These are phyloP conservation scores for Sander lucioperca DNA, from an alignment of 2,113 vertebrate species.

Conservation along the genomic window DNA sequence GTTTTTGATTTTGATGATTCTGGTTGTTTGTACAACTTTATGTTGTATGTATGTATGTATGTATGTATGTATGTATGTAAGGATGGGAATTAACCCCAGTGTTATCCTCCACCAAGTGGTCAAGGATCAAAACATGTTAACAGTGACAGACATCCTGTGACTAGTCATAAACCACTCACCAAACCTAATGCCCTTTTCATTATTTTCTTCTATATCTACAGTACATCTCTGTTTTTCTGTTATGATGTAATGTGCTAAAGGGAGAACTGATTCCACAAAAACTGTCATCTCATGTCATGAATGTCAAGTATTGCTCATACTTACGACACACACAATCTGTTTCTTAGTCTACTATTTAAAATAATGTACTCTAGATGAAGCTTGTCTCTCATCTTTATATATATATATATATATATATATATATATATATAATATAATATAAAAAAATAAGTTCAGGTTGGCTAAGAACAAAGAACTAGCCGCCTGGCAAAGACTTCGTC, in stretches of 20 bases:
- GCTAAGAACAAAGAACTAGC: too few relatives aligned
- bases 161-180: neutral
- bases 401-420: too few relatives aligned
- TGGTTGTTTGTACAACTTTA: neutral
- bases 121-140: slow-evolving; percentile 20
- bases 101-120: neutral
- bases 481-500: too few relatives aligned
- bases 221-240: neutral
- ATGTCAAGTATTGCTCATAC: neutral
- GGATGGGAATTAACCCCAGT: slow-evolving; percentile 41
- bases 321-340: neutral
- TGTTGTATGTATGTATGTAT: slow-evolving; percentile 1
- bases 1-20: neutral
- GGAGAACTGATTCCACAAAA: neutral
- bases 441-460: too few relatives aligned
- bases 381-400: neutral
- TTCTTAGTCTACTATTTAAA: neutral
- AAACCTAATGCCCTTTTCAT: neutral
- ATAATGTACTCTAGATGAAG: neutral
- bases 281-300: neutral
- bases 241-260: neutral
- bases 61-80: slow-evolving; percentile 1
- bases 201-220: neutral
- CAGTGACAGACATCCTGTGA: slow-evolving; percentile 13
- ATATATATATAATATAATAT: too few relatives aligned